Percentiles rank a stretch among this genome's conserved stretches.
These are phyloP conservation scores for Ptychobarbus kaznakovi DNA, from an alignment of 2,797 vertebrate genomes.

Conservation along the genomic window DNA sequence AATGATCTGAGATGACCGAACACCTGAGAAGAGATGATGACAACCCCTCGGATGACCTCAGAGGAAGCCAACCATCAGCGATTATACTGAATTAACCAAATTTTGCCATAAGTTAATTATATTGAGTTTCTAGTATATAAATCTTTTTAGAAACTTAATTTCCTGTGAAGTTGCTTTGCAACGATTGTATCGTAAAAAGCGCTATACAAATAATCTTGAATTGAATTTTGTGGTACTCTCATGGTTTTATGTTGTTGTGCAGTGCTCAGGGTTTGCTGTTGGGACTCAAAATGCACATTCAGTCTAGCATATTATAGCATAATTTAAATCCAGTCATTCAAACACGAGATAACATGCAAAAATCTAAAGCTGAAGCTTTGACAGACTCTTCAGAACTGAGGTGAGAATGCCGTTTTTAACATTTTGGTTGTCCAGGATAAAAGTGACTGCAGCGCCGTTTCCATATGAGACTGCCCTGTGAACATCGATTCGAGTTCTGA, in stretches of 20 bases:
- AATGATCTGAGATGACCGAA: too few relatives aligned
- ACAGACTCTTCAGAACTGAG: neutral
- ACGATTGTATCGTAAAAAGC: too few relatives aligned
- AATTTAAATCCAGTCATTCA: neutral
- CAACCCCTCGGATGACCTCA: too few relatives aligned
- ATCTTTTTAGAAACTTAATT: too few relatives aligned
- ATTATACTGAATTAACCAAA: too few relatives aligned
- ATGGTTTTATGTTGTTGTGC: neutral
- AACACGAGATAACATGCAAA: neutral
- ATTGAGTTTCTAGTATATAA: too few relatives aligned
- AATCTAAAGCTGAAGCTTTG: neutral
- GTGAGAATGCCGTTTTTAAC: neutral
- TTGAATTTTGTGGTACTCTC: neutral
- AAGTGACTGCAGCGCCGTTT: neutral
- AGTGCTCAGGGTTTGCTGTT: neutral
- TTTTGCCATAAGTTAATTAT: too few relatives aligned
- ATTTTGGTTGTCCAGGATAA: constrained; percentile 12
- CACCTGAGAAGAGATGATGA: too few relatives aligned
- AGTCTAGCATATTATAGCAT: neutral
- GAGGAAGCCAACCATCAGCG: too few relatives aligned
- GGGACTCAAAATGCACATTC: neutral
- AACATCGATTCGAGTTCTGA: neutral
- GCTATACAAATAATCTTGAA: too few relatives aligned
- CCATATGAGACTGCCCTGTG: neutral
- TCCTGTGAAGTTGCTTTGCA: too few relatives aligned